Percentiles rank a stretch among this genome's conserved stretches.
These are phyloP conservation scores for Oligia fasciuncula DNA, from an alignment of 2,888 invertebrate genomes.

Conservation along the genomic window DNA sequence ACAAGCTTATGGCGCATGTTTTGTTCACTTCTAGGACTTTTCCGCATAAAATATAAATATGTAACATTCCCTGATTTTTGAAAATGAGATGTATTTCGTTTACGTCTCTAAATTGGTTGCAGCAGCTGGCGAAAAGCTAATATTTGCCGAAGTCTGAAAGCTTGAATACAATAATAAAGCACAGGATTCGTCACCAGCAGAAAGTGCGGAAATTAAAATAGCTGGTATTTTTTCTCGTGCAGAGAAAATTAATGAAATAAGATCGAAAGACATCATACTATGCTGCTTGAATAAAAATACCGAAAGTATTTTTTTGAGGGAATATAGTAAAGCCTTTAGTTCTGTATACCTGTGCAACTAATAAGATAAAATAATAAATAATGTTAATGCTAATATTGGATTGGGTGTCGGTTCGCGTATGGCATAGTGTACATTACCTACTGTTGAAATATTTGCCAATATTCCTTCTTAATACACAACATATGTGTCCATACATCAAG, in stretches of 20 bases:
- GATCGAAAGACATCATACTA: background rate
- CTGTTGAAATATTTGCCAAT: conserved; percentile 17
- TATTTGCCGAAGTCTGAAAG: background rate
- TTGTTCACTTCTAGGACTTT: background rate
- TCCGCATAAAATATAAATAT: background rate
- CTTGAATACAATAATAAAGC: background rate
- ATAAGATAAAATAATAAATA: background rate
- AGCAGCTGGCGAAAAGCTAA: conserved; percentile 13
- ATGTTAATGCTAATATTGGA: background rate
- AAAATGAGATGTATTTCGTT: conserved; percentile 17
- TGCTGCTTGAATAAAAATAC: background rate
- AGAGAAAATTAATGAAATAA: background rate
- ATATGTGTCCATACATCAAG: conserved; percentile 60
- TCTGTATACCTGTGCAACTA: background rate
- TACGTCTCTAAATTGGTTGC: conserved; percentile 1
- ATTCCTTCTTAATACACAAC: conserved; percentile 25
- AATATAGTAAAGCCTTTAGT: background rate
- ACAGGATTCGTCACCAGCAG: background rate
- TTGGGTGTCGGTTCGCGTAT: background rate
- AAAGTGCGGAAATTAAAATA: background rate
- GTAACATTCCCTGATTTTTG: background rate
- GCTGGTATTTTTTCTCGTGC: background rate
- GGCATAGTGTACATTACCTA: background rate
- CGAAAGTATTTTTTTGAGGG: too few relatives aligned
- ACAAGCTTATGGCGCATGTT: background rate